Percentiles rank a stretch among this genome's conserved stretches.
Conservation (phyloP, 2,113 vertebrate genomes). For the Microtus oregoni region DNA sequence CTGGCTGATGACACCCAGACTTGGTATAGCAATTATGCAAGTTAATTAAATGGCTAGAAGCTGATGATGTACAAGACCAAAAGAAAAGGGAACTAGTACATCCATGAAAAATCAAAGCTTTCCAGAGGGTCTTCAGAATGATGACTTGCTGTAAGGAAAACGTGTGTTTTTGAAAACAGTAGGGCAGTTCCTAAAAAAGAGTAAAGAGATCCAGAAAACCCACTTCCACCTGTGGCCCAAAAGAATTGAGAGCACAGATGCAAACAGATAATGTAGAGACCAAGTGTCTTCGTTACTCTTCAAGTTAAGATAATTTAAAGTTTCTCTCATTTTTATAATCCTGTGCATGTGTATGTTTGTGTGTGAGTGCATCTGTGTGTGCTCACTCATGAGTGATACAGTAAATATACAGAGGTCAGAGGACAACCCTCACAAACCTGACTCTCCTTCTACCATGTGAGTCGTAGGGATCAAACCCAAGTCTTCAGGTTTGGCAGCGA, state of each 20-base stretch:
- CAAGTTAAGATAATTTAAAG: conserved; percentile 14
- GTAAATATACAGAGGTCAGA: not conserved
- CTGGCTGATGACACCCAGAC: not conserved
- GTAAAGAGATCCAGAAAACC: not conserved
- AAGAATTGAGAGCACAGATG: not conserved
- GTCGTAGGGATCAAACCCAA: not conserved
- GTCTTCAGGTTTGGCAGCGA: not conserved
- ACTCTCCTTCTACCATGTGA: not conserved
- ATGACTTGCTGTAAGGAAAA: not conserved
- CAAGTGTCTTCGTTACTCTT: not conserved
- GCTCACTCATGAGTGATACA: not conserved
- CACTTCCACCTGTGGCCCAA: not conserved
- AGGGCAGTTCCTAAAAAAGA: conserved; percentile 2
- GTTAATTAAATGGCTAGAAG: conserved; percentile 30
- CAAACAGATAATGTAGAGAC: not conserved
- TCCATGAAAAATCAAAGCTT: not conserved
- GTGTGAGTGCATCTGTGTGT: not conserved
- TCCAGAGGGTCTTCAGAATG: conserved; percentile 18
- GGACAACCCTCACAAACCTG: not conserved
- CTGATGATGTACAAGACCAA: not conserved
- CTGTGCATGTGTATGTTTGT: not conserved
- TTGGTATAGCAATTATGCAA: not conserved
- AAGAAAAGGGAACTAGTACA: not conserved
- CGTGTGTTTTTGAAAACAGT: not conserved
- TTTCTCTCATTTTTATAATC: not conserved